These are phyloP conservation scores for Drosophila yakuba DNA, from an alignment of 1,140 invertebrate genomes.

Conservation along the genomic window DNA sequence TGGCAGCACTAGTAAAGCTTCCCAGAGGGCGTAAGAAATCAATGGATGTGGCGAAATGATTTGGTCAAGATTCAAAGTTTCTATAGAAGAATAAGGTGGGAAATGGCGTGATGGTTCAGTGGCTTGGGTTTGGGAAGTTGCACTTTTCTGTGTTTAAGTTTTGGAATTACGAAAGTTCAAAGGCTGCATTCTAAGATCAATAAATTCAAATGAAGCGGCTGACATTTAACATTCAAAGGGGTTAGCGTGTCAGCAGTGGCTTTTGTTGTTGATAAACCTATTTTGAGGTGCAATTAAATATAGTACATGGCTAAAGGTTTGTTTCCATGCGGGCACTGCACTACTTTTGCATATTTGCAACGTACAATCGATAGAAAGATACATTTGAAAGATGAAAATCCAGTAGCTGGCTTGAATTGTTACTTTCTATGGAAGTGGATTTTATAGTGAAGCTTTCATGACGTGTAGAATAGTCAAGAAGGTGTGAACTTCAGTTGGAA, in stretches of 20 bases:
- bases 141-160: background rate
- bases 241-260: constrained; percentile 6
- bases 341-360: no score
- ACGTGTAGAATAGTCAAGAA: background rate
- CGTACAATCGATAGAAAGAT: no score
- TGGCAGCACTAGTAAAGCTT: constrained; percentile 30
- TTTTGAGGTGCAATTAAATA: background rate
- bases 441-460: background rate
- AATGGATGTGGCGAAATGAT: constrained; percentile 18
- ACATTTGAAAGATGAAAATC: background rate
- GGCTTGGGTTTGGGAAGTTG: background rate
- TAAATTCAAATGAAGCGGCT: background rate
- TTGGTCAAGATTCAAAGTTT: constrained; percentile 8
- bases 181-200: background rate
- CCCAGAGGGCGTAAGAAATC: constrained; percentile 13
- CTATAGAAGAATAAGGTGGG: background rate
- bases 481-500: background rate
- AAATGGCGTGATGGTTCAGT: constrained; percentile 10
- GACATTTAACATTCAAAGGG: constrained; percentile 1
- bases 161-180: background rate
- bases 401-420: background rate
- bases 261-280: background rate
- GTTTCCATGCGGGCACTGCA: no score
- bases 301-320: background rate
- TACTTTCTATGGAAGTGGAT: background rate